Conservation (phyloP, 2,888 invertebrate species). For the Nemapogon koenigi region DNA sequence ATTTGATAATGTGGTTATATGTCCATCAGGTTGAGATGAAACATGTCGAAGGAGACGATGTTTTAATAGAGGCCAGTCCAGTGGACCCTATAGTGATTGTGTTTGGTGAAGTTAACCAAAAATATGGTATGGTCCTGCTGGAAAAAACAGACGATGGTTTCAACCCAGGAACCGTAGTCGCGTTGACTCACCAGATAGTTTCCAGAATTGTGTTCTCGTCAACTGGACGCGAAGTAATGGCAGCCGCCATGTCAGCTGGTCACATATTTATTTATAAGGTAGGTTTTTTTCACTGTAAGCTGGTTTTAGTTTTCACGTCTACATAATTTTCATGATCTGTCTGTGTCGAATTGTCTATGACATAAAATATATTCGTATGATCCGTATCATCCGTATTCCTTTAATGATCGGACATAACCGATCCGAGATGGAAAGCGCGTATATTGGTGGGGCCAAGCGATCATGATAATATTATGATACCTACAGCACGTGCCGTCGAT, state of each 20-base stretch:
- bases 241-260: constrained; percentile 49
- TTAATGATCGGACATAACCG: too few species aligned
- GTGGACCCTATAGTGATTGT: constrained; percentile 36
- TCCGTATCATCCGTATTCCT: too few species aligned
- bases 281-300: too few species aligned
- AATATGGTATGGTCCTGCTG: constrained; percentile 35
- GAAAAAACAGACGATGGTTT: constrained; percentile 19
- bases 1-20: too few species aligned
- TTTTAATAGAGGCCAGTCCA: constrained; percentile 40
- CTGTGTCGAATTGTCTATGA: too few species aligned
- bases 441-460: too few species aligned
- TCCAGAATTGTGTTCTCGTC: constrained; percentile 39
- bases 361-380: too few species aligned
- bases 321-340: too few species aligned
- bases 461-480: too few species aligned
- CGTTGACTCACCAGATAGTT: constrained; percentile 50
- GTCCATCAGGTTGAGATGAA: constrained; percentile 38
- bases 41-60: constrained; percentile 29
- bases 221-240: constrained; percentile 35
- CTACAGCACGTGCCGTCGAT: too few species aligned
- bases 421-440: too few species aligned
- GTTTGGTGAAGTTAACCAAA: constrained; percentile 31
- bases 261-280: constrained; percentile 49
- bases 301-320: too few species aligned
- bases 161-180: constrained; percentile 22